A percentile compares a stretch with the other conserved stretches of the same genome.
Evolutionary conservation across 35 echinoderm and acorn worm genomes (phyloP).

Genomic region (Ophioderma brevispina): DNA sequence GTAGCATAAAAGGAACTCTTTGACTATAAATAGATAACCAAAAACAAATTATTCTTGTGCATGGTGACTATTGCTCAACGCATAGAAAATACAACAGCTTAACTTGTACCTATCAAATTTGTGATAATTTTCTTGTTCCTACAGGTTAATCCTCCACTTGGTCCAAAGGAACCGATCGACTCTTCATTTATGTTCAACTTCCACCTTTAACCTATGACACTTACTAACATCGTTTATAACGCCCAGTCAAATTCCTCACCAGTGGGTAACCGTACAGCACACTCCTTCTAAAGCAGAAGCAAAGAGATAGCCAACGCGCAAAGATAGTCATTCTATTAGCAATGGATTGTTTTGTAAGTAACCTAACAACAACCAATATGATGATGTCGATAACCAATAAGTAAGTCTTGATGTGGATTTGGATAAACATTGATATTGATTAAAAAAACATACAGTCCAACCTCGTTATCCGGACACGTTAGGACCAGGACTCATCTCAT

Average conservation of each 20-base stretch:
- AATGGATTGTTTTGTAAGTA: conserved; percentile 64
- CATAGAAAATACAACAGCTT: too few relatives aligned
- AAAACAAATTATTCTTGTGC: too few relatives aligned
- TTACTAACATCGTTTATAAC: conserved; percentile 17
- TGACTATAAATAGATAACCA: too few relatives aligned
- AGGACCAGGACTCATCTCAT: too few relatives aligned
- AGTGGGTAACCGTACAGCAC: too few relatives aligned
- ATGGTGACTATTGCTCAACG: too few relatives aligned
- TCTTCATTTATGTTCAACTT: conserved; percentile 60
- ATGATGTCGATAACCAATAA: conserved; percentile 53
- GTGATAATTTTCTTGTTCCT: conserved; percentile 4
- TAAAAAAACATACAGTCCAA: too few relatives aligned
- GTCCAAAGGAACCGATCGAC: conserved; percentile 21
- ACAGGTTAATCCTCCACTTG: conserved; percentile 48
- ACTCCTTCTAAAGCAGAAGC: too few relatives aligned
- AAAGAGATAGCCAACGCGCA: background rate
- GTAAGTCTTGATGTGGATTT: conserved; percentile 29
- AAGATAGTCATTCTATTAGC: conserved; percentile 11
- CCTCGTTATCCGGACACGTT: too few relatives aligned
- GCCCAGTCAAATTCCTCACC: background rate
- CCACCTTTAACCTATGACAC: conserved; percentile 47
- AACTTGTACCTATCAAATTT: too few relatives aligned
- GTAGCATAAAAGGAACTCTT: too few relatives aligned
- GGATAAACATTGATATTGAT: background rate
- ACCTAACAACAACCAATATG: conserved; percentile 41